phyloP scores from a whole-genome alignment of 1,140 invertebrate genomes.

The Melipona quadrifasciata region DNA sequence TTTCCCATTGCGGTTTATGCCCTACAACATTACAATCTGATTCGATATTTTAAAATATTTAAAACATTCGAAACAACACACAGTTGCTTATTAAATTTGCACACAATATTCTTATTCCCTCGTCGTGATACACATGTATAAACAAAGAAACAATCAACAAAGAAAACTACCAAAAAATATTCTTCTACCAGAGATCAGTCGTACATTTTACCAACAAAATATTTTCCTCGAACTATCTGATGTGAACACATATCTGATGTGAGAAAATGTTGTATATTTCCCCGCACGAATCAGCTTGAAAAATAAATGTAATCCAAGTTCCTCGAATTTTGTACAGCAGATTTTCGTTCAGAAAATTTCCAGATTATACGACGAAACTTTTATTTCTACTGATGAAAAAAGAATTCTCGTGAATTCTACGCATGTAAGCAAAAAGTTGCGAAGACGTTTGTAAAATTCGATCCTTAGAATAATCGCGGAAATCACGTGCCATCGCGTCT shows the following conservation, averaged over 20 bases:
- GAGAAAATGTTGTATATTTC: neutral
- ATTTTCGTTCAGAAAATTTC: neutral
- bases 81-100: constrained; percentile 26
- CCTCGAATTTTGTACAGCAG: no score
- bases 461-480: neutral
- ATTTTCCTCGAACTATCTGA: no score
- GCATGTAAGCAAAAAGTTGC: neutral
- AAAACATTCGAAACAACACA: neutral
- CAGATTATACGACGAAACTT: neutral
- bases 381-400: neutral
- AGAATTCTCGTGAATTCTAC: neutral
- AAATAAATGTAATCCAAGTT: neutral
- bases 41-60: neutral
- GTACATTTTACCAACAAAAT: neutral
- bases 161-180: neutral
- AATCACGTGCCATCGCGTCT: neutral
- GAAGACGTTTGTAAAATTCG: neutral
- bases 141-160: constrained; percentile 9
- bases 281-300: rapidly evolving
- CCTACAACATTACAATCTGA: neutral
- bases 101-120: neutral
- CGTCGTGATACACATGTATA: neutral
- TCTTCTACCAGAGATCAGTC: neutral
- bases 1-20: neutral
- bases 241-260: neutral